These are phyloP conservation scores for Epinotia brunnichana DNA, from an alignment of 2,888 invertebrate species.

Conservation along the genomic window DNA sequence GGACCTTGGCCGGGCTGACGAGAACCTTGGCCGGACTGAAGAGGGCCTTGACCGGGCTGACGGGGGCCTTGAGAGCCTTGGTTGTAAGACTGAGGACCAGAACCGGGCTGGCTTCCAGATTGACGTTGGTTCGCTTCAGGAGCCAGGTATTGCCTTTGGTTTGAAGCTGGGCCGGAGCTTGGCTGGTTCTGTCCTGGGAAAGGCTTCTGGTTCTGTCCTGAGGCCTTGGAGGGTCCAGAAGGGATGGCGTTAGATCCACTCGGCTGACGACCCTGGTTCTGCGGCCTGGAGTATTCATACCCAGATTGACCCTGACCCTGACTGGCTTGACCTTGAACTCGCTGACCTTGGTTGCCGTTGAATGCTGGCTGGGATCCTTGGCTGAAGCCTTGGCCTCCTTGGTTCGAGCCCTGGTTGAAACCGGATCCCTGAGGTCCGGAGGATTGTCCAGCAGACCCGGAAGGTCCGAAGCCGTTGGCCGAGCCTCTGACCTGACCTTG, in stretches of 20 bases:
- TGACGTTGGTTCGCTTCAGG: constrained; percentile 34
- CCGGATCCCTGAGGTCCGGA: constrained; percentile 7
- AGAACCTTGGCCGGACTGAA: too few species aligned
- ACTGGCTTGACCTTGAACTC: constrained; percentile 33
- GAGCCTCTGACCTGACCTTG: constrained; percentile 32
- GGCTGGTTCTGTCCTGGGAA: constrained; percentile 28
- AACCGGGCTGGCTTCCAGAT: constrained; percentile 9
- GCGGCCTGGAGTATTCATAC: constrained; percentile 50
- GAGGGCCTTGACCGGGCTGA: too few species aligned
- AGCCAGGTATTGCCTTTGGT: constrained; percentile 32
- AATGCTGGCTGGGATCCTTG: constrained; percentile 14
- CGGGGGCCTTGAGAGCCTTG: constrained; percentile 37
- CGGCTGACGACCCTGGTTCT: constrained; percentile 42
- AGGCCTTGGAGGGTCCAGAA: constrained; percentile 42
- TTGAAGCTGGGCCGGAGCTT: constrained; percentile 45
- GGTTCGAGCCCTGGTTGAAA: constrained; percentile 17
- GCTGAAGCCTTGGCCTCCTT: constrained; percentile 1
- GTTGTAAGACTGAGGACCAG: constrained; percentile 31
- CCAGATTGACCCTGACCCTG: constrained; percentile 23
- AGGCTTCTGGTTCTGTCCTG: constrained; percentile 36
- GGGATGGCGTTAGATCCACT: constrained; percentile 29
- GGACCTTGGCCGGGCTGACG: not conserved
- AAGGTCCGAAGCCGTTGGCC: constrained; percentile 47
- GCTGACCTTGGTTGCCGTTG: constrained; percentile 24
- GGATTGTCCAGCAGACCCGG: constrained; percentile 42